phyloP scores from a whole-genome alignment of 2,113 vertebrate genomes.

The Chaenocephalus aceratus region DNA sequence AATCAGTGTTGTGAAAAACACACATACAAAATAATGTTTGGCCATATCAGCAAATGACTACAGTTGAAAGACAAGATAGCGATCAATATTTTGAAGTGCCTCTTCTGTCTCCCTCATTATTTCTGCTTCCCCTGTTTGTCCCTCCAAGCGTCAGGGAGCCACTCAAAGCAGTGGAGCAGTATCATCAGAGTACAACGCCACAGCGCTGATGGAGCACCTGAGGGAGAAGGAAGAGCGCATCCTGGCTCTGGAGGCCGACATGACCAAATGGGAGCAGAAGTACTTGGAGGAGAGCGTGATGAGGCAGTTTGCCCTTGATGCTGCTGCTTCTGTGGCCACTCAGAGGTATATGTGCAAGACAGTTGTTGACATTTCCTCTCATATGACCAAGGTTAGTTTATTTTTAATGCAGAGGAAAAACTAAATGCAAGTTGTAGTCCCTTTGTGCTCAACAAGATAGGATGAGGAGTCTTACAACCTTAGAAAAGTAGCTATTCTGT shows the following conservation, averaged over 20 bases:
- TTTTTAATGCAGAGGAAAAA: no score
- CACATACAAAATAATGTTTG: no score
- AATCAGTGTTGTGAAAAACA: no score
- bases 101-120: background rate
- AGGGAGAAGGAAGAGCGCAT: slow-evolving; percentile 97
- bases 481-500: no score
- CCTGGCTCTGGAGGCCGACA: slow-evolving; percentile 97
- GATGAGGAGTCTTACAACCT: no score
- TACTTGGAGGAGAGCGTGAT: slow-evolving; percentile 99
- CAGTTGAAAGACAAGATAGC: background rate
- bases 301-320: slow-evolving; percentile 97
- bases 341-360: slow-evolving; percentile 81
- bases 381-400: background rate
- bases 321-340: slow-evolving; percentile 94
- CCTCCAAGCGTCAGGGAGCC: slow-evolving; percentile 90
- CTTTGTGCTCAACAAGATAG: no score
- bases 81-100: background rate
- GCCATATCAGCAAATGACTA: background rate
- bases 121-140: background rate
- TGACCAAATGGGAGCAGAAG: slow-evolving; percentile 99
- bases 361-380: background rate
- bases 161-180: slow-evolving; percentile 81
- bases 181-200: slow-evolving; percentile 89
- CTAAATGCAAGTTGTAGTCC: no score
- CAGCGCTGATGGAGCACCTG: slow-evolving; percentile 94